A percentile compares a stretch with the other conserved stretches of the same genome.
Conservation (phyloP, 1,140 invertebrate genomes). For the Drosophila triauraria region DNA sequence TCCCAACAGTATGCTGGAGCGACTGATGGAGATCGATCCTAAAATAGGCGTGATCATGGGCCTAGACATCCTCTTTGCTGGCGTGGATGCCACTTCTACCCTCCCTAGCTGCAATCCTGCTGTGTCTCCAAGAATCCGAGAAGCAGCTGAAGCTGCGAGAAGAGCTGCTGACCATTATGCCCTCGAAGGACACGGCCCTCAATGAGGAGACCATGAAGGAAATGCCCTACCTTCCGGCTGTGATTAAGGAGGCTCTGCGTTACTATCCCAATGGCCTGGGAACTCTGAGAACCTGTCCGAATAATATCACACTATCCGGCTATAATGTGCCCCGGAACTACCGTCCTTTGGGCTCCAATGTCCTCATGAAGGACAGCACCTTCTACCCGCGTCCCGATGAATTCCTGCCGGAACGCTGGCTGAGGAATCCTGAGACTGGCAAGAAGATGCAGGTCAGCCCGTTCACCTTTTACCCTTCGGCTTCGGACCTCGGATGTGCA, state of each 20-base stretch:
- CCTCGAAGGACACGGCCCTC: slow-evolving; percentile 77
- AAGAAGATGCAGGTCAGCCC: slow-evolving; percentile 53
- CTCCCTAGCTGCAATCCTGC: slow-evolving; percentile 44
- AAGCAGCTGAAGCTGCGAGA: slow-evolving; percentile 86
- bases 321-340: slow-evolving; percentile 91
- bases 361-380: slow-evolving; percentile 47
- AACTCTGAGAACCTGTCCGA: slow-evolving; percentile 91
- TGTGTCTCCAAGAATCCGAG: slow-evolving; percentile 85
- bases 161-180: slow-evolving; percentile 85
- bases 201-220: slow-evolving; percentile 78
- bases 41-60: slow-evolving; percentile 88
- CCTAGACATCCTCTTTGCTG: slow-evolving; percentile 90
- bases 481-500: slow-evolving; percentile 87
- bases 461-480: slow-evolving; percentile 86
- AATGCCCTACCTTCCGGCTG: slow-evolving; percentile 86
- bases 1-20: slow-evolving; percentile 86
- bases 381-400: slow-evolving; percentile 89
- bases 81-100: slow-evolving; percentile 87
- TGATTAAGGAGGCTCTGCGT: slow-evolving; percentile 88
- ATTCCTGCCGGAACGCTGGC: slow-evolving; percentile 92
- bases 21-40: slow-evolving; percentile 87
- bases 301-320: slow-evolving; percentile 91
- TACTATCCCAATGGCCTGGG: slow-evolving; percentile 94
- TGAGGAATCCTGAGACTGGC: slow-evolving; percentile 85
- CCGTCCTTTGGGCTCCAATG: slow-evolving; percentile 42